Evolutionary conservation across 2,888 invertebrate species (phyloP).

Genomic region (Augochlorella aurata): DNA sequence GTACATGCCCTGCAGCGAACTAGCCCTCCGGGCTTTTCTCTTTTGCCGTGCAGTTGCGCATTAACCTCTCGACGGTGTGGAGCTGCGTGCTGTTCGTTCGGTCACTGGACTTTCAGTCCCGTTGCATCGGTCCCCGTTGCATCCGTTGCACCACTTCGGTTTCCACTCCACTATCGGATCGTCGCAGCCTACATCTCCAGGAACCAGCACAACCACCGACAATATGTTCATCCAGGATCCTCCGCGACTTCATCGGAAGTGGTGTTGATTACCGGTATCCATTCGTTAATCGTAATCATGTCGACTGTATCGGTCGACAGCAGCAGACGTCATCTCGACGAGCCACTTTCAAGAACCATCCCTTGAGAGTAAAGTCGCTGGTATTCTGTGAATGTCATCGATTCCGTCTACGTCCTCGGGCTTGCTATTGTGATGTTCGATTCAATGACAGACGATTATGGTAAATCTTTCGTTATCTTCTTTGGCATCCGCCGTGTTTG

Average conservation of each 20-base stretch:
- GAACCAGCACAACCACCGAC: neutral
- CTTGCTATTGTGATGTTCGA: slow-evolving; percentile 75
- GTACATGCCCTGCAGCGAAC: slow-evolving; percentile 65
- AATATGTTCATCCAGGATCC: neutral
- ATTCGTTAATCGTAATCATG: slow-evolving; percentile 19
- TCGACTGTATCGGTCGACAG: neutral
- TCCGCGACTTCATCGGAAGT: neutral
- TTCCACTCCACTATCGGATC: neutral
- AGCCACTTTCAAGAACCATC: slow-evolving; percentile 4
- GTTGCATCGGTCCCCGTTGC: neutral
- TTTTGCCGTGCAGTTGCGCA: slow-evolving; percentile 67
- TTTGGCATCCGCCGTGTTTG: neutral
- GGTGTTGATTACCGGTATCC: slow-evolving; percentile 16
- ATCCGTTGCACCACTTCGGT: neutral
- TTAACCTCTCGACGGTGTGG: slow-evolving; percentile 61
- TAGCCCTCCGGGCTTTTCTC: slow-evolving; percentile 57
- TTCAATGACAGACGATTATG: slow-evolving; percentile 75
- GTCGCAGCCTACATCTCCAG: neutral
- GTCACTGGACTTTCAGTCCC: slow-evolving; percentile 24
- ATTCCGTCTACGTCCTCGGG: slow-evolving; percentile 41
- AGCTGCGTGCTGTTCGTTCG: slow-evolving; percentile 34
- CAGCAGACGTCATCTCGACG: slow-evolving; percentile 10
- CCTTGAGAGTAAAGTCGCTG: slow-evolving; percentile 10
- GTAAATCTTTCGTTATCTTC: slow-evolving; percentile 61
- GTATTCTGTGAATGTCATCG: slow-evolving; percentile 40